A percentile compares a stretch with the other conserved stretches of the same genome.
phyloP scores from a whole-genome alignment of 2,888 invertebrate genomes.

The Heliconius aoede region DNA sequence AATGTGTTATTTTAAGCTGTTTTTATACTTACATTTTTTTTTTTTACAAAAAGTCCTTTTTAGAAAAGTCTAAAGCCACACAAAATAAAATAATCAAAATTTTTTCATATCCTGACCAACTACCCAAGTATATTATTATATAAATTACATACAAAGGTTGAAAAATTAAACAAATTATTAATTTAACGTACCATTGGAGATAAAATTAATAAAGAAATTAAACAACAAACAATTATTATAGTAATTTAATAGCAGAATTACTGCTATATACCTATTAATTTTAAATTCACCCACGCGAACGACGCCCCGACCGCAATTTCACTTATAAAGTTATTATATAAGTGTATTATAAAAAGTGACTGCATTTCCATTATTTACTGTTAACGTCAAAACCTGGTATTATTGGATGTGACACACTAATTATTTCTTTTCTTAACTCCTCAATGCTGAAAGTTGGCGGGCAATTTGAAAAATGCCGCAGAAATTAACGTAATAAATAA shows the following conservation, averaged over 20 bases:
- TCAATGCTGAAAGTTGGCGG: constrained; percentile 13
- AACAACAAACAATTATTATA: neutral
- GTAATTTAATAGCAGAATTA: neutral
- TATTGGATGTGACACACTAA: constrained; percentile 38
- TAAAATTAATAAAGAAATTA: neutral
- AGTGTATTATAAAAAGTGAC: constrained; percentile 28
- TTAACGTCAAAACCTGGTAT: constrained; percentile 31
- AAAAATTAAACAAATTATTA: neutral
- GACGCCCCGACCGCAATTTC: constrained; percentile 5
- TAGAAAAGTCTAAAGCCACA: too few relatives aligned
- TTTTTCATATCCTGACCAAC: neutral
- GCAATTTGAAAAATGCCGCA: constrained; percentile 24
- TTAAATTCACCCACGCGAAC: neutral
- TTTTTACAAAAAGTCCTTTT: neutral
- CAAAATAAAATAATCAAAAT: neutral
- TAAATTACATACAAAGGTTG: neutral
- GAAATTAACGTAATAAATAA: neutral
- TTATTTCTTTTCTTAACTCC: constrained; percentile 36
- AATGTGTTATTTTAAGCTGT: neutral
- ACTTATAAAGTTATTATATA: constrained; percentile 27
- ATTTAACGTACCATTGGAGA: neutral
- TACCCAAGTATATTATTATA: too few relatives aligned
- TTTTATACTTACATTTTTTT: too few relatives aligned
- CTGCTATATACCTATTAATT: neutral
- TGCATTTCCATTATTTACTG: constrained; percentile 36